A percentile compares a stretch with the other conserved stretches of the same genome.
Evolutionary conservation across 2,797 vertebrate genomes (phyloP).

Genomic region (Xenentodon cancila): DNA sequence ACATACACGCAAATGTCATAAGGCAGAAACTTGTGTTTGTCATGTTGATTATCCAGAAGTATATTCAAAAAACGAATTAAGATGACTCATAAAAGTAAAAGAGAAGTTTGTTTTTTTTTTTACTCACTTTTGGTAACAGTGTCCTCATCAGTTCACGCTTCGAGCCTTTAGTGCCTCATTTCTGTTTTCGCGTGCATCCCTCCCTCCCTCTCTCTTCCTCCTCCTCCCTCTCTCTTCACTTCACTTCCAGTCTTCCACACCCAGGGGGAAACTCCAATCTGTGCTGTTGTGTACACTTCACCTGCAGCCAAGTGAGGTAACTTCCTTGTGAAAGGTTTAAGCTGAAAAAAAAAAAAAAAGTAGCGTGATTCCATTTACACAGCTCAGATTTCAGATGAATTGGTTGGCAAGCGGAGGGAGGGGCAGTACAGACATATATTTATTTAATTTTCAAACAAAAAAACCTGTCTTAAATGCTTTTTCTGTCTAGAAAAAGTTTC

Average conservation of each 20-base stretch:
- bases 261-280: slow-evolving; percentile 40
- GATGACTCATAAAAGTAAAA: neutral
- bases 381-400: slow-evolving; percentile 16
- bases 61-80: too few relatives aligned
- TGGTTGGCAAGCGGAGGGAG: neutral
- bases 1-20: slow-evolving; percentile 1
- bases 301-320: neutral
- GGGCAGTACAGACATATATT: neutral
- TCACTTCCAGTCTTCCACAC: slow-evolving; percentile 12
- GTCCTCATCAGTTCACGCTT: slow-evolving; percentile 32
- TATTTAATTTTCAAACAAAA: neutral
- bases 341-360: slow-evolving; percentile 20
- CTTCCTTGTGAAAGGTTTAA: slow-evolving; percentile 36
- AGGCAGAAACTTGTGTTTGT: slow-evolving; percentile 14
- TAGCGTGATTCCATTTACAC: neutral
- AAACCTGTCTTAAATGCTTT: neutral
- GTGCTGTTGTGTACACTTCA: slow-evolving; percentile 11
- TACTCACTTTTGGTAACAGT: slow-evolving; percentile 47
- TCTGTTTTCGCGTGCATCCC: slow-evolving; percentile 20
- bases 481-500: slow-evolving; percentile 11
- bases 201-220: slow-evolving; percentile 10
- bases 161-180: slow-evolving; percentile 10
- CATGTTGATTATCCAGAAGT: neutral
- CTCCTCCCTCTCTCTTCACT: slow-evolving; percentile 19
- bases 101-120: neutral